Evolutionary conservation across 1,140 invertebrate species (phyloP).

Genomic region (Drosophila orosa): DNA sequence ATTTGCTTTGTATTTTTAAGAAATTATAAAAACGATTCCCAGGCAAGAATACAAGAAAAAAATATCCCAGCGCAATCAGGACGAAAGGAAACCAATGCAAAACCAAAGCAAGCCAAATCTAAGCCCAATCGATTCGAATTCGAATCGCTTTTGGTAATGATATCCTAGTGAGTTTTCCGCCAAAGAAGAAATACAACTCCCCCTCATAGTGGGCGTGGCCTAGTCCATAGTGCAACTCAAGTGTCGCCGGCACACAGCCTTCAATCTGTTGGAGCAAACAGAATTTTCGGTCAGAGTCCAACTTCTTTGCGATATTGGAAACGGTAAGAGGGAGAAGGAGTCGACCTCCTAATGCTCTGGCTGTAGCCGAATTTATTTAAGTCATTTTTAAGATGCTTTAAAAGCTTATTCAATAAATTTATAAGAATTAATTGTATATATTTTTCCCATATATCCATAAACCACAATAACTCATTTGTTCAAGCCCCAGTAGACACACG

Average conservation of each 20-base stretch:
- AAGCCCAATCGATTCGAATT: slow-evolving; percentile 58
- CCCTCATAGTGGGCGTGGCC: slow-evolving; percentile 26
- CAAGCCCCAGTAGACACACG: neutral
- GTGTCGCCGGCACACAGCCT: slow-evolving; percentile 54
- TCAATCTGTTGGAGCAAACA: slow-evolving; percentile 48
- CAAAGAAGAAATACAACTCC: slow-evolving; percentile 9
- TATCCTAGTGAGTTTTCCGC: slow-evolving; percentile 48
- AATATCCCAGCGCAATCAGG: slow-evolving; percentile 27
- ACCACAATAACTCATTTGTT: slow-evolving; percentile 4
- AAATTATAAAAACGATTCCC: slow-evolving; percentile 74
- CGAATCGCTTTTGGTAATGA: slow-evolving; percentile 68
- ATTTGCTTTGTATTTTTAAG: slow-evolving; percentile 82
- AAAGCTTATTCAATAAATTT: neutral
- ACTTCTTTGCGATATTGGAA: slow-evolving; percentile 37
- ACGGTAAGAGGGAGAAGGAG: neutral
- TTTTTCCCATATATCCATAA: neutral
- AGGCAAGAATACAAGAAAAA: slow-evolving; percentile 28
- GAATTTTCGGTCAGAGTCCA: slow-evolving; percentile 38
- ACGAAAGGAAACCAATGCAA: slow-evolving; percentile 33
- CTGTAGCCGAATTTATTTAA: neutral
- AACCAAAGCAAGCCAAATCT: slow-evolving; percentile 31
- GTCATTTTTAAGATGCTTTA: neutral
- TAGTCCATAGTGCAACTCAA: slow-evolving; percentile 22
- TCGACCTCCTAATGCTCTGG: slow-evolving; percentile 8
- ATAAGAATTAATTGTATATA: neutral